Conservation (phyloP, 2,888 invertebrate species). For the Pediacus dermestoides region DNA sequence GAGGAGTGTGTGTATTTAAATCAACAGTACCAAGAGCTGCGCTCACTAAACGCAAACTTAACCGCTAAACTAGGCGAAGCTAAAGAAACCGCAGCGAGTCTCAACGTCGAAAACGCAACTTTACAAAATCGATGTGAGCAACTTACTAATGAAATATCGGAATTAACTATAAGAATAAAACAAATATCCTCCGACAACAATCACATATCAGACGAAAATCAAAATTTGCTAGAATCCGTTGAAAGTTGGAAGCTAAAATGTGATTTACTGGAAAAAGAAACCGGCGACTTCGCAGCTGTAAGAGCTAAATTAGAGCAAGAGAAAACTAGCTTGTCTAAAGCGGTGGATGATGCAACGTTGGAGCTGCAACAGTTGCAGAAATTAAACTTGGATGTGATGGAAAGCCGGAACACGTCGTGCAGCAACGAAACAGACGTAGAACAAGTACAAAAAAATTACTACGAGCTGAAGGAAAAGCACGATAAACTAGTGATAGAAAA, state of each 20-base stretch:
- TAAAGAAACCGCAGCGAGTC: background rate
- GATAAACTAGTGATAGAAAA: conserved; percentile 34
- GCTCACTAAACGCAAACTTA: conserved; percentile 2
- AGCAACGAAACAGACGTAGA: conserved; percentile 22
- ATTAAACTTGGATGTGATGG: conserved; percentile 9
- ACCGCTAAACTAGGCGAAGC: conserved; percentile 4
- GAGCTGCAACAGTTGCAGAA: conserved; percentile 8
- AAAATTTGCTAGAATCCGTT: conserved; percentile 32
- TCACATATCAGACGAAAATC: conserved; percentile 40
- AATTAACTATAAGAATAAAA: conserved; percentile 35
- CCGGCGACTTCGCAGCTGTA: conserved; percentile 18
- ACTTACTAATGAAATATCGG: conserved; percentile 33
- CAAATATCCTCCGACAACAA: conserved; percentile 40
- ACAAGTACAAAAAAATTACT: conserved; percentile 31
- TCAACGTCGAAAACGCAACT: conserved; percentile 14
- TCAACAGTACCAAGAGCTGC: background rate
- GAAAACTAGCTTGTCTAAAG: conserved; percentile 15
- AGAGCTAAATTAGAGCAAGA: conserved; percentile 15
- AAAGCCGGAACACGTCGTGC: conserved; percentile 5
- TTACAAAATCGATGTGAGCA: conserved; percentile 24
- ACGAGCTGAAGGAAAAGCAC: conserved; percentile 33
- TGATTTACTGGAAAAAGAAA: conserved; percentile 34
- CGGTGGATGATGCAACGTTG: conserved; percentile 14
- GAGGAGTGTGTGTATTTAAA: background rate
- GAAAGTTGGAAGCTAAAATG: conserved; percentile 38